Base-by-base conservation (phyloP, 1,140 invertebrate species). In the Drosophila teissieri region DNA sequence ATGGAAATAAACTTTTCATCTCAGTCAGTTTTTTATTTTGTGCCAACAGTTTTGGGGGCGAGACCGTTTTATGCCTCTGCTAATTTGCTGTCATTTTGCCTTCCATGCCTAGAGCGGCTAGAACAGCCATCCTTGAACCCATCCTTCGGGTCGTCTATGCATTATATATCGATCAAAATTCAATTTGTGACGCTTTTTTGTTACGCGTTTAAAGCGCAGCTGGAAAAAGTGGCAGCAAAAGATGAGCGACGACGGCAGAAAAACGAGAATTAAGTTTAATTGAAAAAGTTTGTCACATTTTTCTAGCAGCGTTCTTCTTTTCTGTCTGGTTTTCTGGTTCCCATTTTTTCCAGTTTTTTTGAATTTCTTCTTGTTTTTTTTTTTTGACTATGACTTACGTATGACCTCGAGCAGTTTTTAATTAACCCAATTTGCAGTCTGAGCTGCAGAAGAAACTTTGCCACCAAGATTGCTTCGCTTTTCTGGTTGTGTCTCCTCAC, bases 91-190 rank as follows among this genome's bases (percentile, higher is more conserved):
- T 86, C 83, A 86, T 86, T 86, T 82, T 82, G 78, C 75, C 76
- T 75, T 85, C 62, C 73, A 81, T 75, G 67, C 73, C 78, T 64
- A 64, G 34, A 39, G 52, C 22, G 6, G n/a, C 22, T 34, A 8
- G 15, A 2, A 12, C 7, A 12, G 5, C 40, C 22, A 24, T 7
- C 22, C 22, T 4, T 37, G 14, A 39, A 51, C 46, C 19, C 14
- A 36, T 15, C 45, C 24, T 40, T 51, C 31, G 31, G 31, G 15
- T 39, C 37, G 37, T 62, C 60, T 44, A 78, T 78, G 63, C 79
- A 89, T 86, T 86, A 89, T 89, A 89, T 86, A 86, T 86, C 84
- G 83, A 86, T 86, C 84, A 86, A 86, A 88, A 88, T 89, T 86
- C 84, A 86, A 86, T 86, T 86, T 86, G 83, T 89, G 84, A 64